phyloP scores from a whole-genome alignment of 2,797 vertebrate species.

The Spinus olivaceus region DNA sequence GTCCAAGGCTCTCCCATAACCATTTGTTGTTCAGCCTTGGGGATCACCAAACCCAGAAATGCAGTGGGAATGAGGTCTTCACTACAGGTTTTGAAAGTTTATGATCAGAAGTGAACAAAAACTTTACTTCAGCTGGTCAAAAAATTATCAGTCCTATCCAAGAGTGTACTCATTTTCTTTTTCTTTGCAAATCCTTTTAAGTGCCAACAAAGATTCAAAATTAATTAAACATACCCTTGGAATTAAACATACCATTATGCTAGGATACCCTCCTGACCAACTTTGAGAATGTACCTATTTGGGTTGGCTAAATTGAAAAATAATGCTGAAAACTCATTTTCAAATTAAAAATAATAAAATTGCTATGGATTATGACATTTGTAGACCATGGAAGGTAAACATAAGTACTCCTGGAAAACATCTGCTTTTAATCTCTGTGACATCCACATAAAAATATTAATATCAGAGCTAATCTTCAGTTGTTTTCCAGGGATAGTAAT shows the following conservation, averaged over 20 bases:
- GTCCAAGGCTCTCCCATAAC: background rate
- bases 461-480: constrained; percentile 10
- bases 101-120: background rate
- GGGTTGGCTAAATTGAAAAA: background rate
- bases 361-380: background rate
- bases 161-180: background rate
- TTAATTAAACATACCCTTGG: background rate
- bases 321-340: background rate
- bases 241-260: background rate
- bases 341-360: background rate
- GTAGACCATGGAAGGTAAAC: background rate
- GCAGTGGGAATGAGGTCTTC: background rate
- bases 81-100: background rate
- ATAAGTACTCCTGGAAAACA: constrained; percentile 18
- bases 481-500: constrained; percentile 3
- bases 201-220: background rate
- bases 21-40: background rate
- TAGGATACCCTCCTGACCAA: background rate
- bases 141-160: background rate
- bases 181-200: background rate
- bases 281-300: background rate
- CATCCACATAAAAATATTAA: background rate
- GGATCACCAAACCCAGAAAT: background rate
- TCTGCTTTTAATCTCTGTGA: constrained; percentile 27
- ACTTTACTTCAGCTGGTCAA: background rate